phyloP scores from a whole-genome alignment of 2,888 invertebrate genomes.

The Mythimna albipuncta region DNA sequence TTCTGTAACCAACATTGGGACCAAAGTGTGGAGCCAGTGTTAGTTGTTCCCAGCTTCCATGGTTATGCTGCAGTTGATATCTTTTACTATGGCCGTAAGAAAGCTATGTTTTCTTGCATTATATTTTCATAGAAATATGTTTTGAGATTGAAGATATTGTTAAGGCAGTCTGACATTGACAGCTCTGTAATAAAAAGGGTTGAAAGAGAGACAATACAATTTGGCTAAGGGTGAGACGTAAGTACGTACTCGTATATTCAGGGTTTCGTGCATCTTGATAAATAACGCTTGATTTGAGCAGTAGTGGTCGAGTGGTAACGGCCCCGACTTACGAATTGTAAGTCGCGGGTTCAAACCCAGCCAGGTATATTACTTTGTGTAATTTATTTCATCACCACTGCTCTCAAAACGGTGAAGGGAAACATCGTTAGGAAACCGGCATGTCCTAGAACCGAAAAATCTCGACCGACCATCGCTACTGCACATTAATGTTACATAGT shows the following conservation, averaged over 20 bases:
- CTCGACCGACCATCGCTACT: too few relatives aligned
- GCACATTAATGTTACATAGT: too few relatives aligned
- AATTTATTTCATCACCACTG: too few relatives aligned
- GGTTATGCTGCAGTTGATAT: slow-evolving; percentile 22
- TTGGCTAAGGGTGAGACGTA: background rate
- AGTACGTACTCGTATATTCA: background rate
- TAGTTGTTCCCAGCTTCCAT: slow-evolving; percentile 8
- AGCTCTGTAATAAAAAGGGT: slow-evolving; percentile 1
- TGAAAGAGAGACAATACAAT: background rate
- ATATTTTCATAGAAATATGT: slow-evolving; percentile 13
- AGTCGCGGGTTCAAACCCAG: too few relatives aligned
- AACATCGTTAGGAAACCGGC: too few relatives aligned
- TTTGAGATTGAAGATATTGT: slow-evolving; percentile 3
- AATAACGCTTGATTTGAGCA: background rate
- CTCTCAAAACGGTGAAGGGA: too few relatives aligned
- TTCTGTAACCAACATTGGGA: background rate
- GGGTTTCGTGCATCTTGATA: background rate
- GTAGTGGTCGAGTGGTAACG: too few relatives aligned
- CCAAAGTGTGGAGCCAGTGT: background rate
- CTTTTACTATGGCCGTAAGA: slow-evolving; percentile 7
- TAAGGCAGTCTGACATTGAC: slow-evolving; percentile 9
- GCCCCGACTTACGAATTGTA: too few relatives aligned
- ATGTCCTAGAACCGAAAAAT: too few relatives aligned
- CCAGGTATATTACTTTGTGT: too few relatives aligned
- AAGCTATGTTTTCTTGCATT: slow-evolving; percentile 18